Percentiles rank a stretch among this genome's conserved stretches.
Evolutionary conservation across 2,888 invertebrate genomes (phyloP).

Genomic region (Cordilura impudica): DNA sequence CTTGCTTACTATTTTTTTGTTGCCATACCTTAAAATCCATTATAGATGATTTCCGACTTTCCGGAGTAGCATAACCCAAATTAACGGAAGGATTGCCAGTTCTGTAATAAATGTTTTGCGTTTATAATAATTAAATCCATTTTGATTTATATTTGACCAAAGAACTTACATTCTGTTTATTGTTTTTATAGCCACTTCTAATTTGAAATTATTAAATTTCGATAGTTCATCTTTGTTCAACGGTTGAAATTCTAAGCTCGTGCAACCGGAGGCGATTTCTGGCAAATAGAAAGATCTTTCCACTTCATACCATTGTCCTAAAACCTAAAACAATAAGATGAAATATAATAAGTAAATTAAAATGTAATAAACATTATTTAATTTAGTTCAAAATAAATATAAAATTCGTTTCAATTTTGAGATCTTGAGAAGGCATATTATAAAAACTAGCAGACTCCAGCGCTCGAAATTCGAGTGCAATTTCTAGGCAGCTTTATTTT

Average conservation of each 20-base stretch:
- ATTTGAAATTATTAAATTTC: slow-evolving; percentile 79
- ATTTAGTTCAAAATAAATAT: no score
- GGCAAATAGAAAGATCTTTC: slow-evolving; percentile 87
- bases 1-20: no score
- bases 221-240: slow-evolving; percentile 72
- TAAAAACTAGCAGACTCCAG: no score
- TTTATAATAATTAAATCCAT: background rate
- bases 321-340: slow-evolving; percentile 68
- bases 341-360: background rate
- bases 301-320: slow-evolving; percentile 88
- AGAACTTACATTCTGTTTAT: slow-evolving; percentile 82
- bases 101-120: slow-evolving; percentile 77
- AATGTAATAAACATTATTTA: background rate
- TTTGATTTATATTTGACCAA: background rate
- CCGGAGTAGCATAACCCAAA: slow-evolving; percentile 82
- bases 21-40: slow-evolving; percentile 77
- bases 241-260: slow-evolving; percentile 81
- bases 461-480: no score
- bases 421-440: no score
- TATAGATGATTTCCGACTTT: slow-evolving; percentile 79
- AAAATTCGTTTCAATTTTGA: no score
- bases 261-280: slow-evolving; percentile 85
- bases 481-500: no score
- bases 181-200: slow-evolving; percentile 82
- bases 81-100: slow-evolving; percentile 81